These are phyloP conservation scores for Muscidifurax raptorellus DNA, from an alignment of 1,140 invertebrate genomes.

Conservation along the genomic window DNA sequence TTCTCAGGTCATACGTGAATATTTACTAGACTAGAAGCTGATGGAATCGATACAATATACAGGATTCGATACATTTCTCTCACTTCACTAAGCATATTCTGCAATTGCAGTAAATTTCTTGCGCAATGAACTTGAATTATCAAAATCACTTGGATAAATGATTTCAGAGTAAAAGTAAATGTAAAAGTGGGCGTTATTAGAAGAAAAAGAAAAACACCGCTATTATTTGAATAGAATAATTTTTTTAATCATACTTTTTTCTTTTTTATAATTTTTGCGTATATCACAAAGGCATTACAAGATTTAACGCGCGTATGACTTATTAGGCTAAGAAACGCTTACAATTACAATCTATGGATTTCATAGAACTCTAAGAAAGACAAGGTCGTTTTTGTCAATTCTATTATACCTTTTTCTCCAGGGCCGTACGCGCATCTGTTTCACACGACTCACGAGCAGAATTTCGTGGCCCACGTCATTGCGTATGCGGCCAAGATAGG, in stretches of 20 bases:
- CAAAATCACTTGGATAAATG: too few species aligned
- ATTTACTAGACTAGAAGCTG: too few species aligned
- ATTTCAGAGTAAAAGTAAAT: too few species aligned
- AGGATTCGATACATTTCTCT: too few species aligned
- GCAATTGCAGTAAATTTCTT: too few species aligned
- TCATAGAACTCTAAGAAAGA: background rate
- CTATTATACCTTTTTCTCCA: conserved; percentile 61
- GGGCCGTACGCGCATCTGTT: conserved; percentile 93
- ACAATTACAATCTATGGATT: background rate
- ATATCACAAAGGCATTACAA: conserved; percentile 46
- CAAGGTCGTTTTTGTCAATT: background rate
- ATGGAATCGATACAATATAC: too few species aligned
- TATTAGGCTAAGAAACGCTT: conserved; percentile 6
- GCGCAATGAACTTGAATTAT: too few species aligned
- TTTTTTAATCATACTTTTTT: conserved; percentile 36
- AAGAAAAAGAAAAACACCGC: background rate
- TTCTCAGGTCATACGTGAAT: too few species aligned
- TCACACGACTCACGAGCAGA: conserved; percentile 93
- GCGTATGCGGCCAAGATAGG: conserved; percentile 85
- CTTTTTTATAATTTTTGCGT: conserved; percentile 25
- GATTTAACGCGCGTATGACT: conserved; percentile 34
- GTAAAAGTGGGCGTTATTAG: too few species aligned
- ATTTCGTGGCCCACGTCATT: conserved; percentile 92
- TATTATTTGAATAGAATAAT: conserved; percentile 35
- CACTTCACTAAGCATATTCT: too few species aligned